Percentiles rank a stretch among this genome's conserved stretches.
phyloP scores from a whole-genome alignment of 2,888 invertebrate genomes.

The Agonopterix heracliana region DNA sequence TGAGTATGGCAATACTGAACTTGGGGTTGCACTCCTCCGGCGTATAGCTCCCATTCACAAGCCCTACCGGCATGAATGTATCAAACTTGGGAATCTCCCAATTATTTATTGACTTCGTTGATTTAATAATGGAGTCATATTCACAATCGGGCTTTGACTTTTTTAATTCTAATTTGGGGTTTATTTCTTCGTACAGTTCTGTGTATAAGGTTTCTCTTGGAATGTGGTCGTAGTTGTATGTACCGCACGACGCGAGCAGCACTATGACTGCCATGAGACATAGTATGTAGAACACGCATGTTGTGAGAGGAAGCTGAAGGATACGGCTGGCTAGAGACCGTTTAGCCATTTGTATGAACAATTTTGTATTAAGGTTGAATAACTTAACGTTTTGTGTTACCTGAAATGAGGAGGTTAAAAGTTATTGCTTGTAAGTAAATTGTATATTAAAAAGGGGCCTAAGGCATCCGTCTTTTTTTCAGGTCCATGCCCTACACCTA shows the following conservation, averaged over 20 bases:
- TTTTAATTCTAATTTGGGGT: constrained; percentile 24
- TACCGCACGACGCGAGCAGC: constrained; percentile 33
- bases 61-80: constrained; percentile 25
- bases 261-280: constrained; percentile 34
- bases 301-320: constrained; percentile 31
- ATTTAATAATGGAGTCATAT: constrained; percentile 44
- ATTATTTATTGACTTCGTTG: constrained; percentile 24
- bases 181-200: constrained; percentile 31
- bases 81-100: constrained; percentile 35
- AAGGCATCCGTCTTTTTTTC: no score
- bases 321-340: constrained; percentile 12
- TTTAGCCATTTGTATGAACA: constrained; percentile 40
- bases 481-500: no score
- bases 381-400: no score
- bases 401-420: no score
- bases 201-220: constrained; percentile 29
- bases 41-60: constrained; percentile 27
- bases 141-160: constrained; percentile 37
- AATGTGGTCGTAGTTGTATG: constrained; percentile 42
- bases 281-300: constrained; percentile 26
- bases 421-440: no score
- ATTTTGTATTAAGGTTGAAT: no score
- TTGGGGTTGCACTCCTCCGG: constrained; percentile 35
- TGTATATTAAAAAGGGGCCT: no score
- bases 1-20: constrained; percentile 83